Evolutionary conservation across 2,113 vertebrate genomes (phyloP).

Genomic region (Rhinolophus ferrumequinum): DNA sequence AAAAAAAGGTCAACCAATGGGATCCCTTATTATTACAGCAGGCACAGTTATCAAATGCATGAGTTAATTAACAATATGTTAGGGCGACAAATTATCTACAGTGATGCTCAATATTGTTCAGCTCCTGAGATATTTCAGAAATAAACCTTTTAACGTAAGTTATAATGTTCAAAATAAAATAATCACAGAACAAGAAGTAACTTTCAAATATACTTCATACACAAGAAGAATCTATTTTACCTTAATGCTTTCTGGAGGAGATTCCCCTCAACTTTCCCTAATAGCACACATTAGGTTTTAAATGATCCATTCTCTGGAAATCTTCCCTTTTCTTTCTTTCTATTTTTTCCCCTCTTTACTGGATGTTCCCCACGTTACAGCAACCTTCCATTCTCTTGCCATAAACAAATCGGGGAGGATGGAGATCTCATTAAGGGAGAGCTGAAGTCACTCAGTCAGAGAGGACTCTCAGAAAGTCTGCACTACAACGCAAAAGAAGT

Average conservation of each 20-base stretch:
- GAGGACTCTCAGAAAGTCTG: background rate
- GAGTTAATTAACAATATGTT: background rate
- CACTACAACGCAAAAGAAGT: background rate
- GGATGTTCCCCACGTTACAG: background rate
- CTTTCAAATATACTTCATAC: background rate
- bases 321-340: background rate
- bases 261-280: background rate
- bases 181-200: background rate
- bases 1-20: background rate
- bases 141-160: background rate
- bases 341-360: background rate
- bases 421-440: background rate
- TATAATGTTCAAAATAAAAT: slow-evolving; percentile 23
- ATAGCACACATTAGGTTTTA: background rate
- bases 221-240: background rate
- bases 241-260: background rate
- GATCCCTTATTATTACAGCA: background rate
- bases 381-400: background rate
- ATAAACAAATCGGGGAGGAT: background rate
- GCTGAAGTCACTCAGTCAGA: background rate
- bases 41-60: background rate
- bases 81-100: background rate
- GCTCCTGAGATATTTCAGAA: background rate
- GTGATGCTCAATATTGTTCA: background rate
- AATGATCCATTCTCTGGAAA: background rate